Evolutionary conservation across 2,113 vertebrate species (phyloP).

Genomic region (Oreochromis niloticus): DNA sequence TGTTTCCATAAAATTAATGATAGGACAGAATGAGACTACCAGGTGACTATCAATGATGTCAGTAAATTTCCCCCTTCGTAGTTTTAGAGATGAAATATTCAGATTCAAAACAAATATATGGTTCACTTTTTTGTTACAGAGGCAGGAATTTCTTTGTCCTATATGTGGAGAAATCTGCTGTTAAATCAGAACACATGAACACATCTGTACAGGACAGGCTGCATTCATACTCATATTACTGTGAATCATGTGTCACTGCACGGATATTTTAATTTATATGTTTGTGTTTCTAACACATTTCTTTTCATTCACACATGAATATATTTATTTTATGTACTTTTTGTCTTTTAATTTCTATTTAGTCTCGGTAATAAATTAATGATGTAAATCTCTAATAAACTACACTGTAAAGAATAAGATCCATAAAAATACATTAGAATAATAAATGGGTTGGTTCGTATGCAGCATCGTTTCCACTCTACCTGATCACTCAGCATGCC

Average conservation of each 20-base stretch:
- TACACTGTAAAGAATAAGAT: background rate
- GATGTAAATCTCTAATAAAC: no score
- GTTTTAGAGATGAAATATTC: no score
- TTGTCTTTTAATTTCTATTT: background rate
- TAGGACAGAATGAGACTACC: no score
- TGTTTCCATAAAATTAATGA: no score
- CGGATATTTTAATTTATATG: background rate
- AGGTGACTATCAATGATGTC: no score
- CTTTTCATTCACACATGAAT: fast-evolving
- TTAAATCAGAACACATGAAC: background rate
- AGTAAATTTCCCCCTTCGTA: no score
- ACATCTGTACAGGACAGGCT: background rate
- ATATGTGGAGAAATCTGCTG: background rate
- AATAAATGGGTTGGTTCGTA: background rate
- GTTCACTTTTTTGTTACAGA: no score
- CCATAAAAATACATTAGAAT: no score
- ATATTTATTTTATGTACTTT: fast-evolving
- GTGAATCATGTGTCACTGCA: background rate
- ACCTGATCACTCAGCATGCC: background rate
- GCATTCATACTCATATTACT: background rate
- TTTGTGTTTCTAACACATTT: background rate
- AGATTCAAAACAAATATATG: no score
- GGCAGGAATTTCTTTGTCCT: no score
- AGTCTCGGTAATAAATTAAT: background rate
- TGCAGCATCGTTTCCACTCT: background rate